Conservation (phyloP, 37 sponge, comb jelly and placozoan genomes). For the Amphimedon queenslandica region DNA sequence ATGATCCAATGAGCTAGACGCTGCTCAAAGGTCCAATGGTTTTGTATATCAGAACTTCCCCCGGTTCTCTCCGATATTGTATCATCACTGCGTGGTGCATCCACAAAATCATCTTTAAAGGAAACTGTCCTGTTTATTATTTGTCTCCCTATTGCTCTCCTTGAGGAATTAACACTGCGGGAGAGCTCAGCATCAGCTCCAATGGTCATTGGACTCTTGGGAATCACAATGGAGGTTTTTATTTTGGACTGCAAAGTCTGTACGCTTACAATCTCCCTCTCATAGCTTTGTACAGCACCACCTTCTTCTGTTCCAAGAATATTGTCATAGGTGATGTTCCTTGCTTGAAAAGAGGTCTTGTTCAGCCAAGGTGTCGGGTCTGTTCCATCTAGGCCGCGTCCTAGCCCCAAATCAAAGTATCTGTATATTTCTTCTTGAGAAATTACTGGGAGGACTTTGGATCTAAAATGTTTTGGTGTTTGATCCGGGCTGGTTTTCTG, state of each 20-base stretch:
- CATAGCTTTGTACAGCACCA: conserved; percentile 52
- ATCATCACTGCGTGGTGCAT: not conserved
- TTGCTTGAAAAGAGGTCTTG: conserved; percentile 43
- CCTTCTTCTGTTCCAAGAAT: conserved; percentile 56
- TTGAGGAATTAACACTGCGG: conserved; percentile 10
- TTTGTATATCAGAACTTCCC: not conserved
- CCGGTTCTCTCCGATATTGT: not conserved
- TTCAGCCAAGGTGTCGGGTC: conserved; percentile 23
- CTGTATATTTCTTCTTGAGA: conserved; percentile 7
- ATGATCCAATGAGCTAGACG: conserved; percentile 41
- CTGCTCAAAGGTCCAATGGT: conserved; percentile 20
- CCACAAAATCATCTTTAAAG: conserved; percentile 36
- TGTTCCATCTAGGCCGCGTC: conserved; percentile 32
- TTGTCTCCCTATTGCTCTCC: conserved; percentile 31
- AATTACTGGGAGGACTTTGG: no score
- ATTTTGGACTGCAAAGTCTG: conserved; percentile 22
- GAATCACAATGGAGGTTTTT: conserved; percentile 21
- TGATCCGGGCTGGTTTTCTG: no score
- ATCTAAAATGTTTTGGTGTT: no score
- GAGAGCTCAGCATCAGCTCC: conserved; percentile 41
- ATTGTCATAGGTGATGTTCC: conserved; percentile 2
- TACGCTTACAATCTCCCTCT: conserved; percentile 28
- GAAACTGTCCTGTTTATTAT: conserved; percentile 47
- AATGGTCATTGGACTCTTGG: conserved; percentile 25
- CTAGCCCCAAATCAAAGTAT: conserved; percentile 30